phyloP scores from a whole-genome alignment of 2,113 vertebrate genomes.

The Cochlearius cochlearius region DNA sequence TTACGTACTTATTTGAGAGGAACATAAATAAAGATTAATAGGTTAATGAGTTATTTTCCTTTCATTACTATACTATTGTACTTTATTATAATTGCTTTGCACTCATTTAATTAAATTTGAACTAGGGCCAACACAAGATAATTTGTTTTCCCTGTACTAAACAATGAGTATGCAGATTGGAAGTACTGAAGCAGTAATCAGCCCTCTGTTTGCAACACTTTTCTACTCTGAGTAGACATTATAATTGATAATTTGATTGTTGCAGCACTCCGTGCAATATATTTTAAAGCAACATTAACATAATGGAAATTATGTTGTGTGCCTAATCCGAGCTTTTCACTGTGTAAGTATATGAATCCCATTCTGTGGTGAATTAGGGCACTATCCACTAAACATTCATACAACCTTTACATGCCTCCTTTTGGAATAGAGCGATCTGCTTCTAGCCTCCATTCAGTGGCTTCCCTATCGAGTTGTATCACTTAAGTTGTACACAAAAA shows the following conservation, averaged over 20 bases:
- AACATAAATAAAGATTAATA: slow-evolving; percentile 96
- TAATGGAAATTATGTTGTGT: slow-evolving; percentile 85
- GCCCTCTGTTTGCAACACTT: slow-evolving; percentile 85
- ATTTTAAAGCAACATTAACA: slow-evolving; percentile 88
- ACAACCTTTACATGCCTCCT: not conserved
- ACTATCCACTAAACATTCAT: not conserved
- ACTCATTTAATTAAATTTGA: slow-evolving; percentile 97
- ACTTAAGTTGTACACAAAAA: not conserved
- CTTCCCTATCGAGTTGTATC: not conserved
- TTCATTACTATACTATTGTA: slow-evolving; percentile 96
- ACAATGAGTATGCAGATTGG: slow-evolving; percentile 91
- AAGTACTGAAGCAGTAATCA: slow-evolving; percentile 89
- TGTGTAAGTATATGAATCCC: slow-evolving; percentile 63
- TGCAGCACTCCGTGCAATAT: slow-evolving; percentile 82
- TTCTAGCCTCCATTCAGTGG: not conserved
- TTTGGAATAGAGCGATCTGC: not conserved
- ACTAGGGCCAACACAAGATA: slow-evolving; percentile 91
- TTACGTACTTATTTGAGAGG: slow-evolving; percentile 85
- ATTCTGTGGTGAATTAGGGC: slow-evolving; percentile 42
- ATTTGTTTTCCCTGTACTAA: slow-evolving; percentile 98
- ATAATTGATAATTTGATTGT: slow-evolving; percentile 91
- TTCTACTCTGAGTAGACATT: slow-evolving; percentile 84
- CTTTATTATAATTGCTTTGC: slow-evolving; percentile 92
- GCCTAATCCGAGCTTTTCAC: slow-evolving; percentile 79
- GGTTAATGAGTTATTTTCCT: slow-evolving; percentile 98